phyloP scores from a whole-genome alignment of 2,888 invertebrate species.

The Petrolisthes cinctipes region DNA sequence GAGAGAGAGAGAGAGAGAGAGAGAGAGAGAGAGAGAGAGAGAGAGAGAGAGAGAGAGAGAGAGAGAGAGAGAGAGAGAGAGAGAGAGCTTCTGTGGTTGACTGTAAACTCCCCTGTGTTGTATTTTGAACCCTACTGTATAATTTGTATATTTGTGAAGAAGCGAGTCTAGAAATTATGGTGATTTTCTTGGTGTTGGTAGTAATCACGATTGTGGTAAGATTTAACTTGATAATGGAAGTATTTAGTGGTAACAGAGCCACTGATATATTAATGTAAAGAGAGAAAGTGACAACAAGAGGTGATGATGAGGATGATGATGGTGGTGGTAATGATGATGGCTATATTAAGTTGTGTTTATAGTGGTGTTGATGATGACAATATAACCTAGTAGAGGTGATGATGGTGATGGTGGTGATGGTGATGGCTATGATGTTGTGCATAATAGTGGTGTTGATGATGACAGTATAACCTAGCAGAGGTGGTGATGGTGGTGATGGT shows the following conservation, averaged over 20 bases:
- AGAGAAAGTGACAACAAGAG: neutral
- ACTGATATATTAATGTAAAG: neutral
- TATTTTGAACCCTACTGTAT: too few species aligned
- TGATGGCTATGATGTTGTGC: neutral
- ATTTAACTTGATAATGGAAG: neutral
- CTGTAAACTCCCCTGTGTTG: neutral
- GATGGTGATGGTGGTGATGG: neutral
- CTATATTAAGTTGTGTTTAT: neutral
- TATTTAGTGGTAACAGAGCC: neutral
- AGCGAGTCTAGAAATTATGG: too few species aligned
- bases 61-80: too few species aligned
- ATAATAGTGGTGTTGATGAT: neutral
- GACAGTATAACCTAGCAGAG: neutral
- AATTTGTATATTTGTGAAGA: too few species aligned
- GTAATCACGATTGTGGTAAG: too few species aligned
- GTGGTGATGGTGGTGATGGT: neutral
- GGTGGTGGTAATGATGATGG: neutral
- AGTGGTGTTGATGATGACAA: neutral
- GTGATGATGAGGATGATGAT: neutral
- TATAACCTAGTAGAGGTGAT: neutral
- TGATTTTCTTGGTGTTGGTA: too few species aligned
- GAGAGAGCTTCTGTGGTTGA: neutral
- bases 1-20: slow-evolving; percentile 22
- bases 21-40: slow-evolving; percentile 5
- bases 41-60: too few species aligned